phyloP scores from a whole-genome alignment of 1,140 invertebrate species.

The honey bee (Apis mellifera) region DNA sequence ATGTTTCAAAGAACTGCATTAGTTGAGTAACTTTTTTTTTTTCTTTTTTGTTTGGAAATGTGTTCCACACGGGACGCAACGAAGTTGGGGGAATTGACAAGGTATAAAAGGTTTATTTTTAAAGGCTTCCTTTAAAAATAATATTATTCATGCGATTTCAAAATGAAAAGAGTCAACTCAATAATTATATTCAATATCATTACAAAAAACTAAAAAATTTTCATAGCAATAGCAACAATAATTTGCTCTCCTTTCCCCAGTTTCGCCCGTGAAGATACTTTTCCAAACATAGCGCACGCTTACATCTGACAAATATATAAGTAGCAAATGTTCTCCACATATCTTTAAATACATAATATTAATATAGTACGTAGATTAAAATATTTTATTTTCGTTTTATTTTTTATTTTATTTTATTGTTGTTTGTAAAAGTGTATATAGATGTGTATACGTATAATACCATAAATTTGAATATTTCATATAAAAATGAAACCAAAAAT shows the following conservation, averaged over 20 bases:
- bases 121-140: constrained; percentile 50
- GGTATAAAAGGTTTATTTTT: constrained; percentile 63
- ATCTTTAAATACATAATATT: constrained; percentile 72
- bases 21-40: constrained; percentile 48
- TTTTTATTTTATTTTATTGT: constrained; percentile 67
- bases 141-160: background rate
- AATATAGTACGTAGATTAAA: constrained; percentile 76
- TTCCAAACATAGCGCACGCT: constrained; percentile 65
- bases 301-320: constrained; percentile 74
- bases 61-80: constrained; percentile 71
- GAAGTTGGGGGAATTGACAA: constrained; percentile 69
- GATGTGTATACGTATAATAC: constrained; percentile 77
- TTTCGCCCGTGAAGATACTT: constrained; percentile 73
- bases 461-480: constrained; percentile 76
- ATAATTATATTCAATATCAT: background rate
- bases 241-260: constrained; percentile 3
- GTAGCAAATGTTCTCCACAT: constrained; percentile 74
- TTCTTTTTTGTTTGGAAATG: constrained; percentile 67
- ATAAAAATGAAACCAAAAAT: constrained; percentile 78
- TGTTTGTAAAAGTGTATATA: constrained; percentile 77
- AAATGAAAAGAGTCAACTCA: background rate
- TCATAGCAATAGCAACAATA: constrained; percentile 50
- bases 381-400: constrained; percentile 68
- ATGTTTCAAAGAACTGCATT: constrained; percentile 73
- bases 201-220: background rate